Conservation (phyloP, 30 jellyfish, hydroid and myxozoan genomes). For the Hydractinia echinata region DNA sequence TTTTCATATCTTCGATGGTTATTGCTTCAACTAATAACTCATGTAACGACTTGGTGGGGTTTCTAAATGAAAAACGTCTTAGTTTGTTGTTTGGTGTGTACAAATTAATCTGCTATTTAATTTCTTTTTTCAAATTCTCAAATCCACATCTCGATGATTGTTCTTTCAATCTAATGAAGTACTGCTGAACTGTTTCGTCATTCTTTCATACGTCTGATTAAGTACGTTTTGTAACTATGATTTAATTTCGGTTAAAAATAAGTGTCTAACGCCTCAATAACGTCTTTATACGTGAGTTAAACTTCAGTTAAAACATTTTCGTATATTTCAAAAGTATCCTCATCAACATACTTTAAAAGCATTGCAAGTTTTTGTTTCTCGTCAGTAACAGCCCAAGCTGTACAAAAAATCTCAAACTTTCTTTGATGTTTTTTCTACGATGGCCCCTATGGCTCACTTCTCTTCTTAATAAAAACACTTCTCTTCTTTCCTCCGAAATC, state of each 20-base stretch:
- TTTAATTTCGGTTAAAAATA: too few relatives aligned
- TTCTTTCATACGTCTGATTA: not conserved
- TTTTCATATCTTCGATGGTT: conserved; percentile 3
- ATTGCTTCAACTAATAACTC: conserved; percentile 2
- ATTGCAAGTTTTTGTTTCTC: conserved; percentile 28
- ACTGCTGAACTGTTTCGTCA: conserved; percentile 23
- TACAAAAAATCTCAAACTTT: conserved; percentile 19
- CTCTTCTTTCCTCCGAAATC: too few relatives aligned
- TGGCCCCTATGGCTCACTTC: too few relatives aligned
- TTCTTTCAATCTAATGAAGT: conserved; percentile 12
- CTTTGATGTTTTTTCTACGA: conserved; percentile 19
- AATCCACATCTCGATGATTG: conserved; percentile 16
- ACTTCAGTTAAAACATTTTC: conserved; percentile 11
- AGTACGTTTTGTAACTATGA: conserved; percentile 7
- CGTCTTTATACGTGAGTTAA: not conserved
- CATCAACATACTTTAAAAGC: conserved; percentile 21
- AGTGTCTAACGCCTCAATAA: conserved; percentile 10
- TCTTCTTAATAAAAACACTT: too few relatives aligned
- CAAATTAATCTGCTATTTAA: not conserved
- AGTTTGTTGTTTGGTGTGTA: not conserved
- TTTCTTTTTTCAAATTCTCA: not conserved
- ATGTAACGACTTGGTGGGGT: conserved; percentile 2
- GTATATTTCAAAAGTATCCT: conserved; percentile 24
- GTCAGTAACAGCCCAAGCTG: conserved; percentile 28
- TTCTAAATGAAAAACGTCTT: not conserved